Evolutionary conservation across 2,797 vertebrate genomes (phyloP), one percentile per base, ranked within the genome.

Genomic region (Streptopelia turtur): DNA sequence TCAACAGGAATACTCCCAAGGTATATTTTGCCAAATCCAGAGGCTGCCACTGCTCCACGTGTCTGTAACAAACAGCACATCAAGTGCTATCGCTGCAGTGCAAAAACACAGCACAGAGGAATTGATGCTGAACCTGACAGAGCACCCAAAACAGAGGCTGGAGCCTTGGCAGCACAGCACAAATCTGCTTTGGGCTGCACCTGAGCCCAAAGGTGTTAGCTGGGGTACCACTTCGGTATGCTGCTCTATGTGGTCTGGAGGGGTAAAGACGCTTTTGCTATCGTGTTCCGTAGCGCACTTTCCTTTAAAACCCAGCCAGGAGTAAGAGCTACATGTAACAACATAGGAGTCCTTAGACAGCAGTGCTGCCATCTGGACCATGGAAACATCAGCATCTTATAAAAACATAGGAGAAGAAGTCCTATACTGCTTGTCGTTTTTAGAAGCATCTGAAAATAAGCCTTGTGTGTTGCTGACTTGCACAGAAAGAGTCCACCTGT

Each of bases 301-400:
- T 35, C 27, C 68, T 52, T 76, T 65, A 63, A 56, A 85, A 50
- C 15, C 20, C 16, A 74, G 21, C 31, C 37, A 84, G 74, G 11
- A 72, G 18, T 6, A 31, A 0, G 0, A 92, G 52, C 20, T 64
- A 56, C 11, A 3, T 1, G 1, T 10, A 70, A 25, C 1, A 6
- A 18, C 2, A 7, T 17, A 31, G 39, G 22, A 70, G 31, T 3
- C 64, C 66, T 30, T 35, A n/a, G 35, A n/a, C 47, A 60, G 31
- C 1, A 5, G 27, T 49, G 30, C n/a, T 52, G 8, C 33, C 56
- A 59, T 33, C 55, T 3, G 28, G 24, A 63, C 37, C 47, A 30
- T 1, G 13, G 25, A 35, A 89, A 87, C 60, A 50, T 55, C 1
- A 31, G 24, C 22, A 31, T 33, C 47, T 74, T 60, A n/a, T 2